phyloP scores from a whole-genome alignment of 2,888 invertebrate species.

The Perdita meconis region DNA sequence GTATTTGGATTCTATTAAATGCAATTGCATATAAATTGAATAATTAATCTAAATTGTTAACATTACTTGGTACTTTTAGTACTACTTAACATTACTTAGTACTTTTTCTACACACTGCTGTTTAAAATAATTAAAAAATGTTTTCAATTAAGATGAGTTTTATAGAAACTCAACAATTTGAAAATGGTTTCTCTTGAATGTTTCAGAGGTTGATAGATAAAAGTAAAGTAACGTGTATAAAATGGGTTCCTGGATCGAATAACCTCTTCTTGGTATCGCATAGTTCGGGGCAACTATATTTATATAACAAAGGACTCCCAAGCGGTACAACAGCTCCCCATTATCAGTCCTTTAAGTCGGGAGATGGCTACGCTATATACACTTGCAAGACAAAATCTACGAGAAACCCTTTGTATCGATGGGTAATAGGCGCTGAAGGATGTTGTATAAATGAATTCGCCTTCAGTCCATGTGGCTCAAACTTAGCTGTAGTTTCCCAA shows the following conservation, averaged over 20 bases:
- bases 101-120: no score
- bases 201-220: constrained; percentile 96
- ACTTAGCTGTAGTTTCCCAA: constrained; percentile 97
- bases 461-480: constrained; percentile 97
- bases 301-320: constrained; percentile 97
- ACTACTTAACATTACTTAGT: not conserved
- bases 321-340: constrained; percentile 96
- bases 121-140: no score
- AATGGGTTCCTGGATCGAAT: constrained; percentile 98
- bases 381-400: constrained; percentile 98
- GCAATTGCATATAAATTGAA: no score
- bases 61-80: not conserved
- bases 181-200: constrained; percentile 23
- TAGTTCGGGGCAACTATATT: constrained; percentile 97
- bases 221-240: constrained; percentile 97
- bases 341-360: constrained; percentile 97
- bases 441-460: constrained; percentile 97
- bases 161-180: not conserved
- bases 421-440: constrained; percentile 93
- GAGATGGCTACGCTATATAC: constrained; percentile 96
- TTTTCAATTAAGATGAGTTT: no score
- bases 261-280: constrained; percentile 98
- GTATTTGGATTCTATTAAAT: no score
- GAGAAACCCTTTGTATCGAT: constrained; percentile 96
- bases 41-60: constrained; percentile 35